These are phyloP conservation scores for Hymenochirus boettgeri DNA, from an alignment of 2,113 vertebrate genomes.

Conservation along the genomic window DNA sequence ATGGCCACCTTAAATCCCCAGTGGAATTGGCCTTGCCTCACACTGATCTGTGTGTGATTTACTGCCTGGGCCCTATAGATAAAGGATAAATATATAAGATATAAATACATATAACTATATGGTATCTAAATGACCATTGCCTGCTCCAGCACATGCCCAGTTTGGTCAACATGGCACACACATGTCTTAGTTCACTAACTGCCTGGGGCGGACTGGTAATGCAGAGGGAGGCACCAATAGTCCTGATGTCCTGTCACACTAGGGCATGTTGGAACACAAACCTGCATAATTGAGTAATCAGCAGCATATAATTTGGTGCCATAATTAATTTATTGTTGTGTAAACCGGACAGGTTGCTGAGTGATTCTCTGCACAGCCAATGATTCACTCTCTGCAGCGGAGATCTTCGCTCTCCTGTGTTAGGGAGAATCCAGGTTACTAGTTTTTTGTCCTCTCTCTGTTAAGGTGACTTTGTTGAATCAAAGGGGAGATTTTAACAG, in stretches of 20 bases:
- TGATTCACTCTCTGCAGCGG: constrained; percentile 18
- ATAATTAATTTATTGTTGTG: constrained; percentile 43
- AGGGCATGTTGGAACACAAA: constrained; percentile 40
- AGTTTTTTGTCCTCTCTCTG: neutral
- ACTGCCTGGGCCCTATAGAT: no score
- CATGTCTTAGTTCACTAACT: no score
- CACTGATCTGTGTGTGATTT: no score
- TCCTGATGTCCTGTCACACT: constrained; percentile 36
- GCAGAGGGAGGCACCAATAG: constrained; percentile 21
- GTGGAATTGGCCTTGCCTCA: no score
- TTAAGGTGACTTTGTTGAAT: neutral
- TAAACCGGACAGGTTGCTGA: constrained; percentile 34
- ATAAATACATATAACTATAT: no score
- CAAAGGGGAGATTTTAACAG: neutral
- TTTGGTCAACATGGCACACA: no score
- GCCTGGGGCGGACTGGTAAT: constrained; percentile 10
- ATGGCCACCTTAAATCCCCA: no score
- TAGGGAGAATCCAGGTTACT: neutral
- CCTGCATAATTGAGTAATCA: constrained; percentile 44
- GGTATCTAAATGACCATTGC: no score
- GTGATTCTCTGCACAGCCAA: constrained; percentile 28
- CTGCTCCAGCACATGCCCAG: no score
- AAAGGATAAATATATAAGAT: no score
- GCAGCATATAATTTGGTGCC: constrained; percentile 42
- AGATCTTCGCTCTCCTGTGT: neutral